phyloP scores from a whole-genome alignment of 2,113 vertebrate genomes.

The Alligator mississippiensis region DNA sequence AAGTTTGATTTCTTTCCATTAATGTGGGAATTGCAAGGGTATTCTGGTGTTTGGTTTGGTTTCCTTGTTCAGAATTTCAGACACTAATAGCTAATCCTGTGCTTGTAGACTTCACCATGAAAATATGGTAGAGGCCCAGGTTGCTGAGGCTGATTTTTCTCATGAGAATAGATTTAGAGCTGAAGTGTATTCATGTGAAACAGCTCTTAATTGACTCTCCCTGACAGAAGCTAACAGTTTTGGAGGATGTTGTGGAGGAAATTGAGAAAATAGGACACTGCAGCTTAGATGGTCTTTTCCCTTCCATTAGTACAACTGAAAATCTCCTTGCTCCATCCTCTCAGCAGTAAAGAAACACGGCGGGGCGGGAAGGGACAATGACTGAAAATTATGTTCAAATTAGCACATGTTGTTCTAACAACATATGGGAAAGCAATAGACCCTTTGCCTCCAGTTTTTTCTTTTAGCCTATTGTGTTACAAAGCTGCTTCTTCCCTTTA shows the following conservation, averaged over 20 bases:
- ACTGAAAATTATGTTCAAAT: neutral
- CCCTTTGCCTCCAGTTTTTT: neutral
- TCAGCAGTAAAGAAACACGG: accelerated
- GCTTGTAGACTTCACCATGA: neutral
- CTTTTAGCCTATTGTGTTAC: neutral
- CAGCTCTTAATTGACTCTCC: conserved; percentile 33
- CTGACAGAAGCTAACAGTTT: conserved; percentile 7
- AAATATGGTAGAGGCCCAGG: accelerated
- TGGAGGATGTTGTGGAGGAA: neutral
- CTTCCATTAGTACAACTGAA: neutral
- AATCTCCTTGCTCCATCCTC: neutral
- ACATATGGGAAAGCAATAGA: neutral
- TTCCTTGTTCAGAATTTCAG: accelerated
- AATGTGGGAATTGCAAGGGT: neutral
- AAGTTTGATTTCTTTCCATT: neutral
- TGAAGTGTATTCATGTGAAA: conserved; percentile 25
- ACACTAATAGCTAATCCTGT: accelerated
- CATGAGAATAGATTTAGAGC: neutral
- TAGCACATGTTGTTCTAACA: neutral
- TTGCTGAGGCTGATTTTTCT: neutral
- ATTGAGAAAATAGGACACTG: neutral
- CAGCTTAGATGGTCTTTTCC: neutral
- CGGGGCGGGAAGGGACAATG: neutral
- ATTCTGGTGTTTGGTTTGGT: accelerated
- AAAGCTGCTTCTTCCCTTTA: neutral